A percentile compares a stretch with the other conserved stretches of the same genome.
These are phyloP conservation scores for Chesias legatella DNA, from an alignment of 2,888 invertebrate species.

Conservation along the genomic window DNA sequence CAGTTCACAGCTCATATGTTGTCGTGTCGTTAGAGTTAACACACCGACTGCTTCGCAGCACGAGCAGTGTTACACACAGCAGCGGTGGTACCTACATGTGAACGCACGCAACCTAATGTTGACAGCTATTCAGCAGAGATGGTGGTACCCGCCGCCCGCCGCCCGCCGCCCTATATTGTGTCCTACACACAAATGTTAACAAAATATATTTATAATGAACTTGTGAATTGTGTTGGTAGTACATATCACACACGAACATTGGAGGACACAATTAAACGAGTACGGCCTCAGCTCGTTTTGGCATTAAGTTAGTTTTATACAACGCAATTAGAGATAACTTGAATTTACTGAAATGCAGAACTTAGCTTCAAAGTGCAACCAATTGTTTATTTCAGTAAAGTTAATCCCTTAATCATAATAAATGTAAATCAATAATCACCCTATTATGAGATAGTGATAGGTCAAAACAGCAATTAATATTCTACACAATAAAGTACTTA, in stretches of 20 bases:
- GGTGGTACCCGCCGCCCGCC: background rate
- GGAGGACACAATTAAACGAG: too few relatives aligned
- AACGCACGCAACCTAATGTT: too few relatives aligned
- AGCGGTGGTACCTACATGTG: too few relatives aligned
- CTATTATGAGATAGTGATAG: conserved; percentile 1
- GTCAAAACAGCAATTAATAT: conserved; percentile 24
- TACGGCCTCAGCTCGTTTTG: too few relatives aligned
- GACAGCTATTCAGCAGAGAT: too few relatives aligned
- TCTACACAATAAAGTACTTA: conserved; percentile 7
- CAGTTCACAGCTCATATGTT: conserved; percentile 49
- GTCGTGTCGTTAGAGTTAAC: conserved; percentile 23
- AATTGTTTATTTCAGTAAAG: conserved; percentile 1
- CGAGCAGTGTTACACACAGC: too few relatives aligned
- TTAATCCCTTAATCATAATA: background rate
- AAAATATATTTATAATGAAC: too few relatives aligned
- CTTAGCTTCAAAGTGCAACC: background rate
- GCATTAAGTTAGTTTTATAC: background rate
- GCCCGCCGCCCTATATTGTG: background rate
- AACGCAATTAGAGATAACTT: conserved; percentile 1
- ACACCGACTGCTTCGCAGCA: too few relatives aligned
- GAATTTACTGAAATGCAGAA: background rate
- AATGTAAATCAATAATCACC: too few relatives aligned
- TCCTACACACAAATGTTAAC: conserved; percentile 3
- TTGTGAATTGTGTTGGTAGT: too few relatives aligned
- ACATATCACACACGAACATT: too few relatives aligned